Conservation (phyloP, 2,888 invertebrate genomes). For the Corythucha ciliata region DNA sequence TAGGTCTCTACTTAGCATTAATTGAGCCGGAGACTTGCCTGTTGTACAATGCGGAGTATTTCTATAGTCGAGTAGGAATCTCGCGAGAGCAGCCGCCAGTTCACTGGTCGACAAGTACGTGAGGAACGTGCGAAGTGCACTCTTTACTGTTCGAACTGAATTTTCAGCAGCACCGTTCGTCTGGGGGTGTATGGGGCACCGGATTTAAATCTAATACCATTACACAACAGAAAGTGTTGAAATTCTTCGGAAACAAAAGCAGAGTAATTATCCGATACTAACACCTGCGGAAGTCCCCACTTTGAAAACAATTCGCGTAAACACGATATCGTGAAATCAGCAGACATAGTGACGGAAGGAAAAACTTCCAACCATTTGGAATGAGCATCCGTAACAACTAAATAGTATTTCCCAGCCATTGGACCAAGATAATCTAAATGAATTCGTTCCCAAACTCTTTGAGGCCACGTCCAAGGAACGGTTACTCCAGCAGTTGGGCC, state of each 20-base stretch:
- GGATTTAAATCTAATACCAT: constrained; percentile 6
- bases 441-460: constrained; percentile 28
- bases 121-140: background rate
- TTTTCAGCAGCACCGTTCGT: constrained; percentile 23
- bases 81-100: too few species aligned
- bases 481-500: constrained; percentile 28
- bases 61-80: too few species aligned
- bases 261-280: constrained; percentile 18
- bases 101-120: too few species aligned
- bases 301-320: constrained; percentile 18
- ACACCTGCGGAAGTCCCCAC: constrained; percentile 19
- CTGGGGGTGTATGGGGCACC: constrained; percentile 13
- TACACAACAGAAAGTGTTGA: constrained; percentile 11
- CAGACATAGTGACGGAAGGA: constrained; percentile 1
- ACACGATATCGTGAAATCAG: constrained; percentile 12
- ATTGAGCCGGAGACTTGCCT: too few species aligned
- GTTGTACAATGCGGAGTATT: too few species aligned
- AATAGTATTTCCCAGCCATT: constrained; percentile 10
- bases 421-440: constrained; percentile 34
- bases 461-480: constrained; percentile 30
- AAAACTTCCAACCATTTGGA: constrained; percentile 33
- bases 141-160: constrained; percentile 15
- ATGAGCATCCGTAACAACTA: constrained; percentile 31
- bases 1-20: too few species aligned
- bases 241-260: constrained; percentile 20